Conservation (phyloP, 2,888 invertebrate species). For the Xestoiulus laeticollis region DNA sequence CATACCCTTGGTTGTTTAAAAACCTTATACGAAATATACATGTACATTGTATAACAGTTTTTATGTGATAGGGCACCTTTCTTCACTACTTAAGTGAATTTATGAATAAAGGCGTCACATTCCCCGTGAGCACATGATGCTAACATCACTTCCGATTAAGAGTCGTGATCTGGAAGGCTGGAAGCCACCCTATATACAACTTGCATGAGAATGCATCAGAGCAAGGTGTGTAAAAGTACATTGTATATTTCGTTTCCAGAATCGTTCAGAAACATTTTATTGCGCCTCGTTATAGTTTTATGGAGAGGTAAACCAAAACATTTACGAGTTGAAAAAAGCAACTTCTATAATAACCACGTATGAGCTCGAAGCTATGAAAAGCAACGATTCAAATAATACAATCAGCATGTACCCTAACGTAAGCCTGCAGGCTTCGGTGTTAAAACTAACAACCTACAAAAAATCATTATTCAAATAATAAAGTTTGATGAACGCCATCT, state of each 20-base stretch:
- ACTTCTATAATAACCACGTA: background rate
- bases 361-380: background rate
- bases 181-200: background rate
- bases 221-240: background rate
- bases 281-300: conserved; percentile 36
- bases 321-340: conserved; percentile 36
- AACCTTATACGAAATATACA: no score
- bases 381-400: conserved; percentile 28
- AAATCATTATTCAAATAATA: background rate
- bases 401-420: background rate
- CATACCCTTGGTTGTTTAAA: no score
- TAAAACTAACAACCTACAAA: background rate
- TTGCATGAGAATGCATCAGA: background rate
- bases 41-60: no score
- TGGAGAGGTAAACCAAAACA: conserved; percentile 41
- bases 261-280: conserved; percentile 39
- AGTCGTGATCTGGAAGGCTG: background rate
- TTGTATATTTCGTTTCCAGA: background rate
- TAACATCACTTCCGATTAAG: background rate
- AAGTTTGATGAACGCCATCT: background rate
- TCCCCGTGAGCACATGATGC: background rate
- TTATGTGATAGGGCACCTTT: no score
- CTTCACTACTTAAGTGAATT: no score
- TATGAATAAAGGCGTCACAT: no score
- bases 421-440: background rate